Percentiles rank a stretch among this genome's conserved stretches.
phyloP scores from a whole-genome alignment of 1,140 invertebrate genomes.

The Ceratina australensis region DNA sequence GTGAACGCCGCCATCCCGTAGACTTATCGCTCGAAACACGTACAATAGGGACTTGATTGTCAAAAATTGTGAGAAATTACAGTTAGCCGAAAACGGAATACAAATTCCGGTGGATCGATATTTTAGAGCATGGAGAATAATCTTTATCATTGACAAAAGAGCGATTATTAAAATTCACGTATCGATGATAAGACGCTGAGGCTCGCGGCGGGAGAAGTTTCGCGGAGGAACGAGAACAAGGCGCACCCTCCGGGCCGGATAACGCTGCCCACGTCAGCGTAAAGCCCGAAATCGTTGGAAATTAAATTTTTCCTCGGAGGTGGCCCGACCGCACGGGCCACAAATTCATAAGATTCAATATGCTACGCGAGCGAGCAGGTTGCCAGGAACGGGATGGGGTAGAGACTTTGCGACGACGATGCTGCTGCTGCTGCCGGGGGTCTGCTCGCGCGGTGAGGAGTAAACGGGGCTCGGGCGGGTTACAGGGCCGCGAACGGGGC shows the following conservation, averaged over 20 bases:
- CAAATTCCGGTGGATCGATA: too few species aligned
- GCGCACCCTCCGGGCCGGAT: background rate
- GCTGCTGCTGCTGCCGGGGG: conserved; percentile 26
- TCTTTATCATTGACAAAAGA: too few species aligned
- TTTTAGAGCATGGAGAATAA: too few species aligned
- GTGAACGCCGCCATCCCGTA: background rate
- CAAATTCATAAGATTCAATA: conserved; percentile 77
- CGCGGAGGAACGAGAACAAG: conserved; percentile 12
- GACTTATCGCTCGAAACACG: background rate
- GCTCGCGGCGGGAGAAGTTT: background rate
- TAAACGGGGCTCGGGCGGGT: conserved; percentile 18
- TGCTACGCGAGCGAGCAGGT: conserved; percentile 68
- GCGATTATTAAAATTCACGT: background rate
- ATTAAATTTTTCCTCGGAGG: conserved; percentile 71
- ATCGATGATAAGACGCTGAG: conserved; percentile 9
- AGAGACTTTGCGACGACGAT: conserved; percentile 41
- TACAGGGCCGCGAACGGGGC: conserved; percentile 36
- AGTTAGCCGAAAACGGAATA: too few species aligned
- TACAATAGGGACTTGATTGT: too few species aligned
- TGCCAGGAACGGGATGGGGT: conserved; percentile 37
- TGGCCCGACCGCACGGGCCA: conserved; percentile 59
- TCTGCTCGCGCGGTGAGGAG: background rate
- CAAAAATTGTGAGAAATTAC: too few species aligned
- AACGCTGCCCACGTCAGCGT: conserved; percentile 57
- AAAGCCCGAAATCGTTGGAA: conserved; percentile 69